These are phyloP conservation scores for Agrilus planipennis DNA, from an alignment of 1,140 invertebrate genomes.

Conservation along the genomic window DNA sequence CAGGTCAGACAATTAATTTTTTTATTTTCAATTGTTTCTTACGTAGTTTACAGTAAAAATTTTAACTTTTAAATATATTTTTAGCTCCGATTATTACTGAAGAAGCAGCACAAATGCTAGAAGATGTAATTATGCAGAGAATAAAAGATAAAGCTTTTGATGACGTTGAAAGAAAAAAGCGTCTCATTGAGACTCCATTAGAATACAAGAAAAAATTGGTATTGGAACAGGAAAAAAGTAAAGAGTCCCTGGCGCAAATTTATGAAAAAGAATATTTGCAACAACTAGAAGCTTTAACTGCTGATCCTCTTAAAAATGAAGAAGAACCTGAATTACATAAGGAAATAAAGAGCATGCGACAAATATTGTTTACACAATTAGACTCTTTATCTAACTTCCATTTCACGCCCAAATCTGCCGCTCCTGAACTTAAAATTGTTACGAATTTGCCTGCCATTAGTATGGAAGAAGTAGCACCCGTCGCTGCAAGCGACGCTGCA, in stretches of 20 bases:
- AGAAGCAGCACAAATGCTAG: slow-evolving; percentile 72
- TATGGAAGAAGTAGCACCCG: slow-evolving; percentile 94
- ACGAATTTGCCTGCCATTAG: slow-evolving; percentile 82
- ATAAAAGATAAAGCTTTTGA: slow-evolving; percentile 94
- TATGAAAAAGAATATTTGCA: slow-evolving; percentile 91
- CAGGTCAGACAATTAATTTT: slow-evolving; percentile 35
- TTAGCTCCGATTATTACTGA: slow-evolving; percentile 81
- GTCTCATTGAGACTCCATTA: slow-evolving; percentile 68
- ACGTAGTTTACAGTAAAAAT: not conserved
- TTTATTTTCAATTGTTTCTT: slow-evolving; percentile 3
- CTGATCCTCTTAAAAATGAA: slow-evolving; percentile 47
- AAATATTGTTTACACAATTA: slow-evolving; percentile 71
- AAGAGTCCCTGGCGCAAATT: slow-evolving; percentile 85
- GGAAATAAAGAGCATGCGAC: slow-evolving; percentile 66
- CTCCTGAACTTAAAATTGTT: slow-evolving; percentile 82
- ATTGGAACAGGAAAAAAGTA: slow-evolving; percentile 91
- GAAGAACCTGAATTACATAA: slow-evolving; percentile 60
- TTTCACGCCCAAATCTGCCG: slow-evolving; percentile 77
- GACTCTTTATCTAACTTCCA: slow-evolving; percentile 91
- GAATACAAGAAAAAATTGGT: slow-evolving; percentile 85
- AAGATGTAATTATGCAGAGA: slow-evolving; percentile 82
- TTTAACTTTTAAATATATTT: slow-evolving; percentile 10
- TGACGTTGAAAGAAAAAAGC: slow-evolving; percentile 85
- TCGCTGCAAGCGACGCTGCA: slow-evolving; percentile 69
- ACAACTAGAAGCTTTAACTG: slow-evolving; percentile 56